A percentile compares a stretch with the other conserved stretches of the same genome.
Evolutionary conservation across 2,113 vertebrate species (phyloP).

Genomic region (Phyllopteryx taeniolatus): DNA sequence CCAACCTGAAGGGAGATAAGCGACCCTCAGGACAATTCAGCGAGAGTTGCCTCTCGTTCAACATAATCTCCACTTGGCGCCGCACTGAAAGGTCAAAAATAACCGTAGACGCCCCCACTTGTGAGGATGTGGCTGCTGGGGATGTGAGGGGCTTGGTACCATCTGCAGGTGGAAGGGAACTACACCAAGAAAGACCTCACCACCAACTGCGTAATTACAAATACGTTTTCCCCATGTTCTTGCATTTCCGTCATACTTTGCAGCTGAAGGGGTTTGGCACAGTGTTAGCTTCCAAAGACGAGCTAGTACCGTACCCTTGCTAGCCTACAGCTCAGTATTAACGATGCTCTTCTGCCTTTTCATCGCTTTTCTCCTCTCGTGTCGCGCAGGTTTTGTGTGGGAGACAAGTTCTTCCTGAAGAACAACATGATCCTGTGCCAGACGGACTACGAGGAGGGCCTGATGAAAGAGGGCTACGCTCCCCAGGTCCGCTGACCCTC

Average conservation of each 20-base stretch:
- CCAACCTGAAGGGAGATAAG: slow-evolving; percentile 65
- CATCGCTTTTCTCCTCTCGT: slow-evolving; percentile 35
- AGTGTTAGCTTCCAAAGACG: background rate
- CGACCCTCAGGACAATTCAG: slow-evolving; percentile 59
- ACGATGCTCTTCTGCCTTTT: slow-evolving; percentile 18
- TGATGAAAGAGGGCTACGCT: slow-evolving; percentile 97
- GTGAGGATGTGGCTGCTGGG: slow-evolving; percentile 5
- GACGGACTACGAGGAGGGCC: slow-evolving; percentile 98
- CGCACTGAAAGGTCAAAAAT: slow-evolving; percentile 56
- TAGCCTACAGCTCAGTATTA: slow-evolving; percentile 37
- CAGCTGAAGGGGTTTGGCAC: slow-evolving; percentile 6
- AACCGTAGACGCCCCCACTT: slow-evolving; percentile 23
- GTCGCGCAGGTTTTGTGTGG: slow-evolving; percentile 91
- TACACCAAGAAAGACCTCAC: slow-evolving; percentile 20
- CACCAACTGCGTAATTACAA: too few species aligned
- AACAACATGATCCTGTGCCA: slow-evolving; percentile 99
- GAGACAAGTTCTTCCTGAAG: slow-evolving; percentile 99
- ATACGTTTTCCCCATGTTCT: background rate
- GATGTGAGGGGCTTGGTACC: slow-evolving; percentile 41
- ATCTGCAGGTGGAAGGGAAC: slow-evolving; percentile 45
- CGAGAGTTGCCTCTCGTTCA: slow-evolving; percentile 27
- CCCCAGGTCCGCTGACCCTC: slow-evolving; percentile 91
- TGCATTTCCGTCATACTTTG: background rate
- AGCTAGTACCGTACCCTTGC: slow-evolving; percentile 5
- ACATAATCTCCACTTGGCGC: slow-evolving; percentile 57